Evolutionary conservation across 2,113 vertebrate species (phyloP).

Genomic region (rat (Rattus norvegicus)): DNA sequence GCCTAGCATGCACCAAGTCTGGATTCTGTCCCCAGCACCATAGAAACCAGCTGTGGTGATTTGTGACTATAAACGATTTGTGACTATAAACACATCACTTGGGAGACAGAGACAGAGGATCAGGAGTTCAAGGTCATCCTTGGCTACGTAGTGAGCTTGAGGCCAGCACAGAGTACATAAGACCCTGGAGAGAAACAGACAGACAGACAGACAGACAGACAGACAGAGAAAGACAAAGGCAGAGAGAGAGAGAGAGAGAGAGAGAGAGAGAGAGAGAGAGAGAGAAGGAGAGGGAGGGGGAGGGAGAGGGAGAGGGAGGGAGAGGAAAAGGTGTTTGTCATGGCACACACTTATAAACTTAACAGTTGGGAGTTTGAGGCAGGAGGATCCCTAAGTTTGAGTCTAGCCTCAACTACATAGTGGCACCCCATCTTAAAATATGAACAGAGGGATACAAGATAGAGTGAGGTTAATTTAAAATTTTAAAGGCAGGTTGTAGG

Average conservation of each 20-base stretch:
- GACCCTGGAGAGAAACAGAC: too few species aligned
- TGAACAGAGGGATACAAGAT: neutral
- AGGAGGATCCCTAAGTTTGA: neutral
- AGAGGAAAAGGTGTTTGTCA: neutral
- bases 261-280: too few species aligned
- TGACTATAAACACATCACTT: neutral
- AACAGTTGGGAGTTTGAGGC: neutral
- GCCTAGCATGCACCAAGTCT: neutral
- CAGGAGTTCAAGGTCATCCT: neutral
- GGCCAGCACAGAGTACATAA: neutral
- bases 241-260: neutral
- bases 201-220: too few species aligned
- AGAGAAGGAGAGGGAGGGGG: too few species aligned
- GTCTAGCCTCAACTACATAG: neutral
- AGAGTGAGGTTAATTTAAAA: neutral
- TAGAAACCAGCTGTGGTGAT: neutral
- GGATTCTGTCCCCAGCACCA: neutral
- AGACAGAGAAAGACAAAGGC: fast-evolving
- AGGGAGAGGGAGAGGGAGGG: too few species aligned
- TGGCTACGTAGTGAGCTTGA: neutral
- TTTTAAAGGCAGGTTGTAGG: neutral
- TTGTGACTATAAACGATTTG: neutral
- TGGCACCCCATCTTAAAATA: neutral
- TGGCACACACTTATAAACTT: neutral
- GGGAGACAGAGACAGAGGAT: neutral